A percentile compares a stretch with the other conserved stretches of the same genome.
phyloP scores from a whole-genome alignment of 1,140 invertebrate genomes.

The Tribolium madens region DNA sequence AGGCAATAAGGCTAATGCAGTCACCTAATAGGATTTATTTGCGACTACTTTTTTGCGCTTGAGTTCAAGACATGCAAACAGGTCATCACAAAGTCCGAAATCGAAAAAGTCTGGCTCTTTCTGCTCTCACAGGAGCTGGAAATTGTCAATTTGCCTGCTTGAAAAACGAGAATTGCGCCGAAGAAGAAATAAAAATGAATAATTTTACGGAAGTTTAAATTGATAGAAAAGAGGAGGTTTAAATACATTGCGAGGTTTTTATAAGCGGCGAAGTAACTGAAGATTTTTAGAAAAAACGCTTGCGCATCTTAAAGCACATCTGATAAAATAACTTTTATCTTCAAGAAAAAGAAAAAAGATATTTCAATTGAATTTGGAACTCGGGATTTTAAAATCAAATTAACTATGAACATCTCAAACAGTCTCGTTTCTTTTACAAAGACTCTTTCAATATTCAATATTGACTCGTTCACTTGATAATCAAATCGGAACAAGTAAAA shows the following conservation, averaged over 20 bases:
- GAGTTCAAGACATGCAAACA: slow-evolving; percentile 27
- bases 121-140: slow-evolving; percentile 8
- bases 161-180: background rate
- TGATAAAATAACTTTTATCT: slow-evolving; percentile 29
- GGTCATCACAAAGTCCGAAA: background rate
- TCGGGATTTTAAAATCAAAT: slow-evolving; percentile 38
- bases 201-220: slow-evolving; percentile 31
- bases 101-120: background rate
- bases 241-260: slow-evolving; percentile 17
- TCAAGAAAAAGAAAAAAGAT: slow-evolving; percentile 26
- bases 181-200: slow-evolving; percentile 29
- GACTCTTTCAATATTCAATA: slow-evolving; percentile 36
- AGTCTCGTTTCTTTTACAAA: slow-evolving; percentile 37
- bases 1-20: background rate
- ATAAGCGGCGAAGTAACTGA: background rate
- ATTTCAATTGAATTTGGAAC: slow-evolving; percentile 36
- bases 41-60: slow-evolving; percentile 4
- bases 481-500: slow-evolving; percentile 35
- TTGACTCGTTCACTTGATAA: slow-evolving; percentile 35
- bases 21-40: slow-evolving; percentile 7
- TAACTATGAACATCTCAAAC: slow-evolving; percentile 39
- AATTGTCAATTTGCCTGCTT: slow-evolving; percentile 22
- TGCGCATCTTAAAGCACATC: slow-evolving; percentile 13
- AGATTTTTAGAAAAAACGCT: background rate
- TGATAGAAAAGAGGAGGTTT: background rate